phyloP scores from a whole-genome alignment of 35 echinoderm and acorn worm genomes.

The Lytechinus pictus region DNA sequence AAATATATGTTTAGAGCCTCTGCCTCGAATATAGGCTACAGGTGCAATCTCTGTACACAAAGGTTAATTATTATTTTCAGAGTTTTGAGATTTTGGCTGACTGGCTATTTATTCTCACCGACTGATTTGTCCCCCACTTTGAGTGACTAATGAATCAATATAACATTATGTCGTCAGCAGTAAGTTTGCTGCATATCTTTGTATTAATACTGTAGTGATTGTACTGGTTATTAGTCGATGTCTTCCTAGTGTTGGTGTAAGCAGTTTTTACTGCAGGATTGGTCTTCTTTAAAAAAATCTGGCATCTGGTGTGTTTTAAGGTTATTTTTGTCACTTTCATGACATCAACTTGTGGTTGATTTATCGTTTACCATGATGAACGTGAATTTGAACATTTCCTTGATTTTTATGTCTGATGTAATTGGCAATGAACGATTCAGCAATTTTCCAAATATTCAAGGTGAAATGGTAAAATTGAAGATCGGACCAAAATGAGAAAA shows the following conservation, averaged over 20 bases:
- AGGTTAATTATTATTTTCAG: too few relatives aligned
- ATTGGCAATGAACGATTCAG: too few relatives aligned
- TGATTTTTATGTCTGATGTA: background rate
- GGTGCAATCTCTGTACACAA: too few relatives aligned
- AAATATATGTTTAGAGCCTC: too few relatives aligned
- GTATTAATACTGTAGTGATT: background rate
- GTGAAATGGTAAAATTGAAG: background rate
- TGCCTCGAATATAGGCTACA: too few relatives aligned
- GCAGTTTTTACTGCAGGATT: background rate
- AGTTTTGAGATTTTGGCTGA: background rate
- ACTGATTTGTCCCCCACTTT: background rate
- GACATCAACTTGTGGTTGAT: background rate
- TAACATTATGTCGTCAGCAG: background rate
- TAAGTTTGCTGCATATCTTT: background rate
- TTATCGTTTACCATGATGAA: background rate
- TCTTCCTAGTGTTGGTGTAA: background rate
- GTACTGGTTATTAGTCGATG: background rate
- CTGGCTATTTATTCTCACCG: background rate
- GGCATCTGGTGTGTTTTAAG: background rate
- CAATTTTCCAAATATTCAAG: background rate
- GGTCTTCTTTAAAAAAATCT: background rate
- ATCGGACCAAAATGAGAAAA: background rate
- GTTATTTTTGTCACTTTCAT: background rate
- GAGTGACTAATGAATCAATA: background rate
- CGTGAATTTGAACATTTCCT: background rate